Conservation (phyloP, 2,797 vertebrate genomes). For the Sphenopsis melanotis region DNA sequence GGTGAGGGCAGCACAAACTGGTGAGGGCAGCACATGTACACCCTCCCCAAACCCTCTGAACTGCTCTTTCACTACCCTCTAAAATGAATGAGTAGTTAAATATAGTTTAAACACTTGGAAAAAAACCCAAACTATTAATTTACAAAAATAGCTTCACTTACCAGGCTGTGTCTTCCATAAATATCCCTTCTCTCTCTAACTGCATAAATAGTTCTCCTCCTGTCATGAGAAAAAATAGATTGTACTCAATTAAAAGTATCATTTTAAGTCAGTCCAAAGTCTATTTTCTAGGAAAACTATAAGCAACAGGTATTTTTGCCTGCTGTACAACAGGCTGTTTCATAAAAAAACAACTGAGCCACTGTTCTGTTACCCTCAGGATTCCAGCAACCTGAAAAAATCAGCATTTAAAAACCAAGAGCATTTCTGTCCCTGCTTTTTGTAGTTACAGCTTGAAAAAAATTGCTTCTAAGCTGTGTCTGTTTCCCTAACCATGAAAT, state of each 20-base stretch:
- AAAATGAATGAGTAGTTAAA: background rate
- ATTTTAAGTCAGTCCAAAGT: slow-evolving; percentile 13
- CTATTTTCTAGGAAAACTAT: background rate
- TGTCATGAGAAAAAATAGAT: slow-evolving; percentile 62
- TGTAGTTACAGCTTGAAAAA: background rate
- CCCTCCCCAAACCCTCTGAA: background rate
- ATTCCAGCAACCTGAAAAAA: background rate
- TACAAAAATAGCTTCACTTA: slow-evolving; percentile 73
- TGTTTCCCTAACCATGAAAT: background rate
- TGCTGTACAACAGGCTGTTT: background rate
- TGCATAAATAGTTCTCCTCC: slow-evolving; percentile 99
- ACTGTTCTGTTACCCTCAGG: background rate
- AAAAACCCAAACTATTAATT: background rate
- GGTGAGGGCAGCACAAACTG: background rate
- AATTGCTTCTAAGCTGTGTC: background rate
- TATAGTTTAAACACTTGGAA: background rate
- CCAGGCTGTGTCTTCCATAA: slow-evolving; percentile 99
- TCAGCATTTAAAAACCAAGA: background rate
- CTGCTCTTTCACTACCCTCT: background rate
- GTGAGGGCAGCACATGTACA: background rate
- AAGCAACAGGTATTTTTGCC: background rate
- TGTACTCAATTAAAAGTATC: background rate
- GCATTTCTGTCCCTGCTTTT: background rate
- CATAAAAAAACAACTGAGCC: background rate
- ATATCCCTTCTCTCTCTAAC: slow-evolving; percentile 98